Conservation (phyloP, 2,888 invertebrate genomes). For the Isoperla grammatica region DNA sequence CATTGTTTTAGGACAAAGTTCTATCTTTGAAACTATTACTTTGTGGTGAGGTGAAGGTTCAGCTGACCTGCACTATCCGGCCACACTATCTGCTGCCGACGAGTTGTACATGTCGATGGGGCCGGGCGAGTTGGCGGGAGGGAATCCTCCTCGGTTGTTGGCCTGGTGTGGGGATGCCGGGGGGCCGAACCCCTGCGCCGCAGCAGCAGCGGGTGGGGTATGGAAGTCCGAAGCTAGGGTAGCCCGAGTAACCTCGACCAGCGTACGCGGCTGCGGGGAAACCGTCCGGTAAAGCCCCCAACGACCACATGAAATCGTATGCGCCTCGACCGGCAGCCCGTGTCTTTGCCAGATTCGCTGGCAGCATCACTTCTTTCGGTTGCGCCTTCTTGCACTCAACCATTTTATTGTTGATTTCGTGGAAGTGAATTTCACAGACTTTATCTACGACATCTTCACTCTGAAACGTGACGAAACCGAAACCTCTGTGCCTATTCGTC, state of each 20-base stretch:
- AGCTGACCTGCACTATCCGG: conserved; percentile 95
- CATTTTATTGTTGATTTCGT: conserved; percentile 99
- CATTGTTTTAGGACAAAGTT: too few relatives aligned
- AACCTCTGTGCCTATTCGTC: conserved; percentile 99
- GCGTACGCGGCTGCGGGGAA: conserved; percentile 95
- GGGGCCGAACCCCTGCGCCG: conserved; percentile 67
- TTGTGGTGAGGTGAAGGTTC: too few relatives aligned
- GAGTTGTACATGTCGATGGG: conserved; percentile 90
- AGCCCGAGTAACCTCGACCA: conserved; percentile 94
- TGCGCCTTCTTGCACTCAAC: conserved; percentile 99
- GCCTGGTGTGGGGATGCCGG: conserved; percentile 75
- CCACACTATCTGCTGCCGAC: conserved; percentile 74
- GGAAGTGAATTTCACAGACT: conserved; percentile 99
- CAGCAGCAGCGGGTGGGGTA: conserved; percentile 80
- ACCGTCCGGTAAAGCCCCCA: too few relatives aligned
- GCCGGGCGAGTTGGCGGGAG: conserved; percentile 83
- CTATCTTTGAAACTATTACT: too few relatives aligned
- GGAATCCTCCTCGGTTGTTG: conserved; percentile 68
- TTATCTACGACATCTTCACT: conserved; percentile 99
- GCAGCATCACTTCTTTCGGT: conserved; percentile 99
- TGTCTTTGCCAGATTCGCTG: conserved; percentile 92
- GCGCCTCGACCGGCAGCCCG: conserved; percentile 91
- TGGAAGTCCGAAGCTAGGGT: conserved; percentile 96
- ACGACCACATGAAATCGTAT: conserved; percentile 99
- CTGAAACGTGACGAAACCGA: conserved; percentile 99